Conservation (phyloP, 1,140 invertebrate genomes). For the Cotesia glomerata region DNA sequence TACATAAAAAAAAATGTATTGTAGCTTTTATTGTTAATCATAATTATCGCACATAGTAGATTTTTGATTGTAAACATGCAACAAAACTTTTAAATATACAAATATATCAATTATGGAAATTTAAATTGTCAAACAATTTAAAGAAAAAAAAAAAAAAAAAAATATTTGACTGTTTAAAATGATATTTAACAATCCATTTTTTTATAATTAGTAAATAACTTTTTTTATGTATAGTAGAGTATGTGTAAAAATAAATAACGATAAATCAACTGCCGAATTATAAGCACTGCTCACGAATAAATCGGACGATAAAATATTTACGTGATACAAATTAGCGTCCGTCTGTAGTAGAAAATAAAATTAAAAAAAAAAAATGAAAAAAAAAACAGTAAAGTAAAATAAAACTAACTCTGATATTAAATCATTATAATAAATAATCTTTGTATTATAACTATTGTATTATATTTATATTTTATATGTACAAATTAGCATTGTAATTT, state of each 20-base stretch:
- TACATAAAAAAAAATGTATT: constrained; percentile 57
- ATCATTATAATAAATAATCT: constrained; percentile 46
- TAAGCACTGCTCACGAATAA: background rate
- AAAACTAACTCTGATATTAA: constrained; percentile 30
- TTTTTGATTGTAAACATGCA: constrained; percentile 28
- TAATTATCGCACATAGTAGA: constrained; percentile 60
- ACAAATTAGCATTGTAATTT: constrained; percentile 63
- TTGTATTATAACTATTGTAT: constrained; percentile 62
- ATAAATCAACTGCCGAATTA: constrained; percentile 1
- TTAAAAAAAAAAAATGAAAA: constrained; percentile 22
- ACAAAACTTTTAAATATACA: constrained; percentile 24
- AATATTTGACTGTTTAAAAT: constrained; percentile 2
- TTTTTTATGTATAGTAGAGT: background rate
- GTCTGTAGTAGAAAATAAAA: constrained; percentile 45
- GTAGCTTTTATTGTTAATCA: constrained; percentile 62
- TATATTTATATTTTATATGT: constrained; percentile 65
- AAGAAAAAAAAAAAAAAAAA: constrained; percentile 6
- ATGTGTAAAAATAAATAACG: background rate
- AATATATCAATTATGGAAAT: no score
- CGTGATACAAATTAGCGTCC: constrained; percentile 34
- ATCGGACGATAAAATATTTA: constrained; percentile 5
- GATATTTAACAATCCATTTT: background rate
- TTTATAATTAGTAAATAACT: background rate
- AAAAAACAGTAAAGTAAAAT: constrained; percentile 36
- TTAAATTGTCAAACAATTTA: constrained; percentile 25